Percentiles rank a stretch among this genome's conserved stretches.
These are phyloP conservation scores for Macquaria australasica DNA, from an alignment of 2,113 vertebrate genomes.

Conservation along the genomic window DNA sequence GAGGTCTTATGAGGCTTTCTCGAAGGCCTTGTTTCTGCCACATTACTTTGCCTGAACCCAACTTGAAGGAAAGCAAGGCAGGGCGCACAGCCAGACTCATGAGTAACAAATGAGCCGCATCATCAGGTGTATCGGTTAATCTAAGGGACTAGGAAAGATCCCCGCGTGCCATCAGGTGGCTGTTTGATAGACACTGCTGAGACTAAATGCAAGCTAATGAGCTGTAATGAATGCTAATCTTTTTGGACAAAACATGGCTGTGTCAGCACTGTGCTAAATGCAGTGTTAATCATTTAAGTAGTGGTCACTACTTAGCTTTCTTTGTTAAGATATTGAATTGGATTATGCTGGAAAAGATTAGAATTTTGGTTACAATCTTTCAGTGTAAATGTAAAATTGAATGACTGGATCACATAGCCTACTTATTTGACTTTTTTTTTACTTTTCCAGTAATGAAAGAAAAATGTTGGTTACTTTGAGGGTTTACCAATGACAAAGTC, in stretches of 20 bases:
- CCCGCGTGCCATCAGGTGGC: slow-evolving; percentile 32
- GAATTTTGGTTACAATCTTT: neutral
- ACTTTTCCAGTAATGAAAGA: slow-evolving; percentile 23
- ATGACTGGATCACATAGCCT: neutral
- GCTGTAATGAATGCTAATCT: slow-evolving; percentile 81
- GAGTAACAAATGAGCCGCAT: slow-evolving; percentile 52
- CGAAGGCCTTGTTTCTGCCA: slow-evolving; percentile 36
- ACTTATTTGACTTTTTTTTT: neutral
- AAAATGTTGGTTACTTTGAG: slow-evolving; percentile 25
- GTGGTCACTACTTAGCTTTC: slow-evolving; percentile 28
- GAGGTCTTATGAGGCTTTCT: slow-evolving; percentile 56
- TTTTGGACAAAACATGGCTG: slow-evolving; percentile 64
- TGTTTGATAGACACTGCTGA: slow-evolving; percentile 54
- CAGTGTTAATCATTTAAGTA: slow-evolving; percentile 68
- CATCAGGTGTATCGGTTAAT: slow-evolving; percentile 50
- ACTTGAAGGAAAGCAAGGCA: neutral
- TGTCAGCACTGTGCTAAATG: slow-evolving; percentile 69
- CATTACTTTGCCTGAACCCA: slow-evolving; percentile 45
- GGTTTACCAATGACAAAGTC: slow-evolving; percentile 19
- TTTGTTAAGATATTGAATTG: slow-evolving; percentile 10
- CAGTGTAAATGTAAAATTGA: neutral
- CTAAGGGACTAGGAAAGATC: slow-evolving; percentile 32
- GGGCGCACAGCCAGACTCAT: slow-evolving; percentile 23
- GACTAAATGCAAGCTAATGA: slow-evolving; percentile 66
- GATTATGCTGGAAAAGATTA: slow-evolving; percentile 7